Evolutionary conservation across 2,113 vertebrate species (phyloP), one percentile per base, ranked within the genome.

Genomic region (Bubo blakistoni): DNA sequence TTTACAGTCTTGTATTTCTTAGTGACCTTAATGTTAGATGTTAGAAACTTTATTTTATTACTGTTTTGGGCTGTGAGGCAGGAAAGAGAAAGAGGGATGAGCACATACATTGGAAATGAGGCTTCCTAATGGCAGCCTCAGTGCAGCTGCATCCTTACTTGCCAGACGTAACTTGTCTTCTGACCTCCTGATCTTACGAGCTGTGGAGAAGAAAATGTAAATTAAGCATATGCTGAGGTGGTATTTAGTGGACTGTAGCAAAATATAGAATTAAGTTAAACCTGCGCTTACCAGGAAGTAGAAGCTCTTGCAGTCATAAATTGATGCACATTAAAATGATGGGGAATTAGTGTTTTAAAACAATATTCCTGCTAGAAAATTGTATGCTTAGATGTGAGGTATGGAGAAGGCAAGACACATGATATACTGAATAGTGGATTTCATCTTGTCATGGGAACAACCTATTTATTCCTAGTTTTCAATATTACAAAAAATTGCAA

Each of bases 381-480:
- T 57, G 44, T 91, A 34, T 92, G 62, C 29, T 85, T 91, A 85
- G 71, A 51, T 81, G 47, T 92, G 76, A 91, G 25, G 38, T 63
- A 24, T 67, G 49, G 54, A 59, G 30, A 86, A 49, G 71, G 40
- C 20, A 40, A 78, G 66, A n/a, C 24, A 8, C 0, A 8, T 90
- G 62, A 16, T 90, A 7, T 81, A 32, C 25, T 90, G 70, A 78
- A n/a, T 29, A 86, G 77, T 79, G 81, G 81, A 59, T 77, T 86
- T 93, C 58, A 92, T 70, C 91, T 95, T 80, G 49, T 78, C 36
- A 7, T 65, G 83, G 61, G 71, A 96, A 78, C n/a, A 40, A 59
- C 65, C 40, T 95, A 78, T 97, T 96, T 96, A 94, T 96, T 95
- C 80, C 65, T 94, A 73, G 44, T 82, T 90, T 73, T 88, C 76